These are phyloP conservation scores for Halcyon badia DNA, from an alignment of 2,797 vertebrate species.

Conservation along the genomic window DNA sequence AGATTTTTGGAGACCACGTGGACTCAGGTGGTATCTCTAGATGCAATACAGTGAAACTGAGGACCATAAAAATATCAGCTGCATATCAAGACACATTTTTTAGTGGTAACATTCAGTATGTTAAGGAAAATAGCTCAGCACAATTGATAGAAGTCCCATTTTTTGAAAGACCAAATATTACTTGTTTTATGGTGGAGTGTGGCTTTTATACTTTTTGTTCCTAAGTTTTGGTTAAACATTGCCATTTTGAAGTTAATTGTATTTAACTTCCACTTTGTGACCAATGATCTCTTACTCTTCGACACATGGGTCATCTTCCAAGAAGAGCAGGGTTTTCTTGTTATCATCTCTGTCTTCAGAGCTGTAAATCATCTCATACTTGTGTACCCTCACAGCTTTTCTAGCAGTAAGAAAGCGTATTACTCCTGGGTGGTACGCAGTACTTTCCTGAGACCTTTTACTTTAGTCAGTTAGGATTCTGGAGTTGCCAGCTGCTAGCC, in stretches of 20 bases:
- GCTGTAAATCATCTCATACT: background rate
- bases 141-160: background rate
- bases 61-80: background rate
- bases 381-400: background rate
- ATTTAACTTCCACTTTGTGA: background rate
- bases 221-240: background rate
- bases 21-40: background rate
- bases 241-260: background rate
- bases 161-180: background rate
- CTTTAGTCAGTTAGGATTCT: background rate
- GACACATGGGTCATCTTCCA: background rate
- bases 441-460: background rate
- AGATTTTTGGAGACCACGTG: background rate
- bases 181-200: background rate
- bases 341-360: background rate
- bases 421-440: background rate
- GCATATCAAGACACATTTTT: background rate
- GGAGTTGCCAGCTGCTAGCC: background rate
- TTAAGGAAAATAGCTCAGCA: background rate
- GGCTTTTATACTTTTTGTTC: background rate
- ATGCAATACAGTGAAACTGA: background rate
- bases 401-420: background rate
- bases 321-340: background rate
- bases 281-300: background rate
- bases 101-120: background rate